Percentiles rank a stretch among this genome's conserved stretches.
Evolutionary conservation across 2,888 invertebrate genomes (phyloP).

Genomic region (Phyllotreta striolata): DNA sequence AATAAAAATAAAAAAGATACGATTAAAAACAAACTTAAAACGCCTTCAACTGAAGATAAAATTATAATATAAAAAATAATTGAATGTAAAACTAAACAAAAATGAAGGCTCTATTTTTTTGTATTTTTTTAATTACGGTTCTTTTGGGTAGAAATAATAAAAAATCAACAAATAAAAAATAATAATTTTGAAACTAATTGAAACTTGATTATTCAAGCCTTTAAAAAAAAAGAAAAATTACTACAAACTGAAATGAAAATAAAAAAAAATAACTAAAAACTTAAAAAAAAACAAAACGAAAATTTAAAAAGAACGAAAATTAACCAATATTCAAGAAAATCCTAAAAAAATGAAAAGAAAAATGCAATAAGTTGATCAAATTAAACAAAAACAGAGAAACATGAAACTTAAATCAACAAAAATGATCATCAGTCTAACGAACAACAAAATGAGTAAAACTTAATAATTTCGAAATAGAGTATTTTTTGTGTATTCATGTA

Average conservation of each 20-base stretch:
- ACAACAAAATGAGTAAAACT: no score
- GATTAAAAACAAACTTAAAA: conserved; percentile 13
- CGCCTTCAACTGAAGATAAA: conserved; percentile 12
- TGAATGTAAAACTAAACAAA: conserved; percentile 14
- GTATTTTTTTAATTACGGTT: conserved; percentile 11
- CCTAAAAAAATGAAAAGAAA: no score
- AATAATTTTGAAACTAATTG: conserved; percentile 4
- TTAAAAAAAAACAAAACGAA: background rate
- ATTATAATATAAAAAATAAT: conserved; percentile 1
- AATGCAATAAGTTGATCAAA: no score
- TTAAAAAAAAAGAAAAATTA: conserved; percentile 8
- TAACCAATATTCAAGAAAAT: no score
- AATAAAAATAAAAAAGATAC: background rate
- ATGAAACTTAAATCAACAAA: no score
- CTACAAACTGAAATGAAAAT: background rate
- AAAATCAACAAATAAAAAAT: conserved; percentile 10
- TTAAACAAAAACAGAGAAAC: no score
- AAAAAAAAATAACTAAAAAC: background rate
- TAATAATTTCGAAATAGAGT: no score
- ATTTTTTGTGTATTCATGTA: no score
- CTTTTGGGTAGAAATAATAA: conserved; percentile 10
- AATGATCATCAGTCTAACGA: no score
- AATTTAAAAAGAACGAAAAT: no score
- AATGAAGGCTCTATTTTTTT: conserved; percentile 26
- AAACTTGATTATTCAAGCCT: background rate